A percentile compares a stretch with the other conserved stretches of the same genome.
These are phyloP conservation scores for Eupithecia subfuscata DNA, from an alignment of 2,888 invertebrate species.

Conservation along the genomic window DNA sequence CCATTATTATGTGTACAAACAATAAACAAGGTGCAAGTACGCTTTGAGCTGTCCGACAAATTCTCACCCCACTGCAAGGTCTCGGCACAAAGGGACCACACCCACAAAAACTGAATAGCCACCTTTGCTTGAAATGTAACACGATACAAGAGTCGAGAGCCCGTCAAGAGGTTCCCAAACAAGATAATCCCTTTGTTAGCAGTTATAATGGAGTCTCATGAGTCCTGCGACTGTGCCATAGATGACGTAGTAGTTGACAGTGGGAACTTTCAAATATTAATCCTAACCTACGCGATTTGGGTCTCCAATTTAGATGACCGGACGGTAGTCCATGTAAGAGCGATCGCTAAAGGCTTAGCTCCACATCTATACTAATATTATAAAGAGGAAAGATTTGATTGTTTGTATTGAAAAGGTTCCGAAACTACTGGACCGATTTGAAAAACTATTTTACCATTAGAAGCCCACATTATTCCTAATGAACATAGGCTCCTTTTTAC, in stretches of 20 bases:
- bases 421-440: no score
- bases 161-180: slow-evolving; percentile 83
- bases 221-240: slow-evolving; percentile 46
- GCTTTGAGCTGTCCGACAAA: slow-evolving; percentile 64
- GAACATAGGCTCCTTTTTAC: no score
- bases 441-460: no score
- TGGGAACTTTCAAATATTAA: neutral
- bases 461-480: no score
- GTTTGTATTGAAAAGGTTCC: no score
- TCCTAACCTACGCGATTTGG: neutral
- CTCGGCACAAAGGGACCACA: slow-evolving; percentile 64
- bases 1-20: slow-evolving; percentile 52
- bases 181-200: slow-evolving; percentile 82
- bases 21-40: slow-evolving; percentile 60
- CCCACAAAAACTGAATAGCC: slow-evolving; percentile 76
- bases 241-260: slow-evolving; percentile 7
- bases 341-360: neutral
- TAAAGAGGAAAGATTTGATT: no score
- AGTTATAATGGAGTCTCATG: slow-evolving; percentile 75
- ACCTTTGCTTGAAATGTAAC: slow-evolving; percentile 70
- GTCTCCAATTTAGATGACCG: no score
- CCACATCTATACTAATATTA: neutral
- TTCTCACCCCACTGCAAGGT: slow-evolving; percentile 67
- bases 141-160: slow-evolving; percentile 71
- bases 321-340: neutral